Base-by-base conservation (phyloP, 2,113 vertebrate species). In the Clupea harengus region DNA sequence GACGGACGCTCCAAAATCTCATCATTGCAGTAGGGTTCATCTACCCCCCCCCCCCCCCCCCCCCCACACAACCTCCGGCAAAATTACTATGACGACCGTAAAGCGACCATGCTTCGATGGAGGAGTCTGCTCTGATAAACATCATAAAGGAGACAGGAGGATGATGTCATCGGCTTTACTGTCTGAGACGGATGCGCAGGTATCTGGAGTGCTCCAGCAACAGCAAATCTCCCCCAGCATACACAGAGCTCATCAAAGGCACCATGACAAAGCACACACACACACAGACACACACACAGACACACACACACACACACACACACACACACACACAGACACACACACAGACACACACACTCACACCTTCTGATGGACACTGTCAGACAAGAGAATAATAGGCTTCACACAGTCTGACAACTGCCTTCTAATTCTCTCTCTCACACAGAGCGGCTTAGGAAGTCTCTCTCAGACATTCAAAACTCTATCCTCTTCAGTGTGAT, bases 121-220 rank as follows among this genome's bases (percentile, higher is more conserved):
- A 25, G 64, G n/a, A 57, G 18, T 57, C 52, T 57, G 52, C 52
- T 15, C 52, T 57, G 52, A 57, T 57, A 57, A 17, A 20, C 52
- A 57, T 57, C 18, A 25, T 6, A 67, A 25, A 28, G 7, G 64
- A 67, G 64, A 67, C 28, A 13, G 7, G 9, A 28, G 64, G 64
- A 28, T 67, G 54, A 67, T 67, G 64, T 67, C 64, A 67, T 8
- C 8, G 64, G 7, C n/a, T 20, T 54, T 60, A 6, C 54, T 60
- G 54, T 20, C 54, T 28, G 25, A 28, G 64, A 28, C 25, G 28
- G 64, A 28, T 28, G 64, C 25, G 64, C 64, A 67, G n/a, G n/a
- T 67, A 83, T 39, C 13, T 39, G 81, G 81, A 82, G 22, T 25
- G 64, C n/a, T 28, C 22, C 64, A 67, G 64, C 64, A 67, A 67